Evolutionary conservation across 2,888 invertebrate genomes (phyloP).

Genomic region (Philopedon plagiatum): DNA sequence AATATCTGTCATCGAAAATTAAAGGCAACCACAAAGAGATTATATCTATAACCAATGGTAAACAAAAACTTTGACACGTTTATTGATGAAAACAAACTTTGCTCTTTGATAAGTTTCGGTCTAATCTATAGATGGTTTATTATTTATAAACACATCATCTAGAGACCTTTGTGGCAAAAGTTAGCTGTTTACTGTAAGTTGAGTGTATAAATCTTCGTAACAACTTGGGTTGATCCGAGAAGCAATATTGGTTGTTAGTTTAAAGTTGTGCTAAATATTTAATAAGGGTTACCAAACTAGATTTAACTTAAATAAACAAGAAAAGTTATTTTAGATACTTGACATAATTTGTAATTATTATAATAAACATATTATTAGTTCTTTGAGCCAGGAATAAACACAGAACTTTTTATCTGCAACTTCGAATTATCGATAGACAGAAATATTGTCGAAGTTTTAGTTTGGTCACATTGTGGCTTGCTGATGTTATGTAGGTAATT

Average conservation of each 20-base stretch:
- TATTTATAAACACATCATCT: conserved; percentile 10
- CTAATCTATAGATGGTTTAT: background rate
- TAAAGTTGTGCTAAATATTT: conserved; percentile 3
- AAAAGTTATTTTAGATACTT: no score
- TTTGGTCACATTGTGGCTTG: no score
- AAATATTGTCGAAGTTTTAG: no score
- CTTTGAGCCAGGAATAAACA: no score
- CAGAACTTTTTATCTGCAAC: no score
- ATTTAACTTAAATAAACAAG: background rate
- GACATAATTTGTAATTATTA: no score
- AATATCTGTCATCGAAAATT: background rate
- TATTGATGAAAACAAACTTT: background rate
- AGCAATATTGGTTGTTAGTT: background rate
- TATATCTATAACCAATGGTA: background rate
- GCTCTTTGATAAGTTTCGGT: background rate
- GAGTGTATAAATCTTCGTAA: conserved; percentile 1
- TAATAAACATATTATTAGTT: no score
- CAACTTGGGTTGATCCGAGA: background rate
- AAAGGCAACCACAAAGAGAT: background rate
- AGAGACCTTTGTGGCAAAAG: conserved; percentile 6
- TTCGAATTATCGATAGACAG: no score
- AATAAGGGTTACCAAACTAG: background rate
- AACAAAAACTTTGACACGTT: background rate
- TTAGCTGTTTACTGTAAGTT: background rate
- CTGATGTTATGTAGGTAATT: no score